Evolutionary conservation across 2,888 invertebrate genomes (phyloP).

Genomic region (Adineta ricciae): DNA sequence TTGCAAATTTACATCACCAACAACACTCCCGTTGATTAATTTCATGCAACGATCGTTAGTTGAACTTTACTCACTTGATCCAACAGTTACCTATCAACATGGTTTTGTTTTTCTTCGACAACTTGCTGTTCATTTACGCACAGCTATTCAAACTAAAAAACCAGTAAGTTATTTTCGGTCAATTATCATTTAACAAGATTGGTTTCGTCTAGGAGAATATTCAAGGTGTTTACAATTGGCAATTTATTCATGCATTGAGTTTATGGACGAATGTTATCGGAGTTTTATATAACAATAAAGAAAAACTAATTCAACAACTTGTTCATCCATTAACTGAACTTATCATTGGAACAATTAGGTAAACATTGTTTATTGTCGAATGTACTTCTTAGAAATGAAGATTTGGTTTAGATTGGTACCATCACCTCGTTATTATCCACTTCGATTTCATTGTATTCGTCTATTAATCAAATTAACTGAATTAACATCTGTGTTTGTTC

Average conservation of each 20-base stretch:
- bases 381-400: too few species aligned
- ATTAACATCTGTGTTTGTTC: slow-evolving; percentile 69
- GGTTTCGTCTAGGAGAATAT: slow-evolving; percentile 61
- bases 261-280: slow-evolving; percentile 61
- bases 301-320: slow-evolving; percentile 60
- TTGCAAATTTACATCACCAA: slow-evolving; percentile 79
- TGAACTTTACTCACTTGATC: slow-evolving; percentile 75
- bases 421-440: slow-evolving; percentile 77
- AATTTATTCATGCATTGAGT: slow-evolving; percentile 79
- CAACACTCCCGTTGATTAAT: slow-evolving; percentile 73
- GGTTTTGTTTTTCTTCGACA: slow-evolving; percentile 87
- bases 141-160: slow-evolving; percentile 76
- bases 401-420: slow-evolving; percentile 64
- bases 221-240: slow-evolving; percentile 95
- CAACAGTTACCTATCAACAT: slow-evolving; percentile 72
- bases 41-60: slow-evolving; percentile 85
- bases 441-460: slow-evolving; percentile 78
- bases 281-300: not conserved
- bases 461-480: slow-evolving; percentile 69
- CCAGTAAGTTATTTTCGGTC: not conserved
- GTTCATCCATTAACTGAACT: slow-evolving; percentile 84
- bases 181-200: too few species aligned
- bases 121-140: slow-evolving; percentile 81
- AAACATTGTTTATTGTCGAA: slow-evolving; percentile 29
- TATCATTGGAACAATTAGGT: slow-evolving; percentile 67